Base-by-base conservation (phyloP, 2,797 vertebrate genomes). In the Trichosurus vulpecula region DNA sequence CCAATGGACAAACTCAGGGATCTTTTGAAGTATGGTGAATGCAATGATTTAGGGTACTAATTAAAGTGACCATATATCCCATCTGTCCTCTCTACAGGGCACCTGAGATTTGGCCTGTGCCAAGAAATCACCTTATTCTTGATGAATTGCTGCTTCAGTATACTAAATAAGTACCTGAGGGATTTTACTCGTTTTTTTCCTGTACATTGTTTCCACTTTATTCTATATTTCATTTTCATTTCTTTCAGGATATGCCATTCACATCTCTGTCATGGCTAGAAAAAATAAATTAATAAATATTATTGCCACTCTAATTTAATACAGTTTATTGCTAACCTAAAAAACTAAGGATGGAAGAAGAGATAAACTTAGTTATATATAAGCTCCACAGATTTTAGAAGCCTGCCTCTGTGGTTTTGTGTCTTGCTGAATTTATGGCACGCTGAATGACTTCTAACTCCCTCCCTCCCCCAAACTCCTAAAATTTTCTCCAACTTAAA, bases 401-500 rank as follows among this genome's bases (percentile, higher is more conserved):
- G n/a, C 81, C 74, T 97, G 52, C 51, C 19, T 96, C 90, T 93
- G 52, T 92, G 57, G 58, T 93, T 96, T 96, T 96, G 58, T 35
- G 92, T 54, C 57, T 93, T 30, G 8, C 56, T 94, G 94, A 92
- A 97, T 93, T 96, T 95, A 95, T 93, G 92, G 81, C 61, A 54
- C 61, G 31, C 27, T 87, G 25, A 19, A 58, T 52, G 81, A 95
- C 92, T 95, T 41, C 22, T 81, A 81, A 47, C 22, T 6, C n/a
- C 9, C 0, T 55, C 31, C 22, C 41, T 27, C 81, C 31, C 74
- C 66, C 57, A 94, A 54, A 94, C 94, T 97, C 94, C 91, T 92
- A 55, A 95, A 95, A 96, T 66, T 66, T 96, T 95, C 96, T 96
- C 90, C 92, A 94, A 93, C 89, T 66, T 95, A 95, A 96, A 97